A percentile compares a stretch with the other conserved stretches of the same genome.
phyloP scores from a whole-genome alignment of 2,888 invertebrate species.

The Eupithecia vulgata region DNA sequence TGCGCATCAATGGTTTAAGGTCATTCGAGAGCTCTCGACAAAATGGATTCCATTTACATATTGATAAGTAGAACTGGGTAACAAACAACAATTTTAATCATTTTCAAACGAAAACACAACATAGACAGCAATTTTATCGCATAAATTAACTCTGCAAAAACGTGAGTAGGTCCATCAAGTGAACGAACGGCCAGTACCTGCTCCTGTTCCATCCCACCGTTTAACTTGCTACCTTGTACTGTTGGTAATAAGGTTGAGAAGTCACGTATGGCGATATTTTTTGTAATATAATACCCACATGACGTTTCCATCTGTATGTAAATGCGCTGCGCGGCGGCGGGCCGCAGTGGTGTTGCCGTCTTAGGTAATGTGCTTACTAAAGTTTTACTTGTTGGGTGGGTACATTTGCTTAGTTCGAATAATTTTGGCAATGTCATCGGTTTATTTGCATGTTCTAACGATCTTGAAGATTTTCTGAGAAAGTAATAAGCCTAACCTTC shows the following conservation, averaged over 20 bases:
- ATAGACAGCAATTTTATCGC: constrained; percentile 12
- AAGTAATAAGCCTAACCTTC: not conserved
- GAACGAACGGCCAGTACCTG: constrained; percentile 21
- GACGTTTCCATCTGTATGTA: constrained; percentile 79
- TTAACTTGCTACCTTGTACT: constrained; percentile 21
- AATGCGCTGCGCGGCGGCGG: constrained; percentile 56
- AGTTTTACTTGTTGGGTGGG: constrained; percentile 8
- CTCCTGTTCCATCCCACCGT: not conserved
- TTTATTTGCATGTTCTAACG: not conserved
- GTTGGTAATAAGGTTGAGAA: constrained; percentile 29
- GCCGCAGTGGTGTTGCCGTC: constrained; percentile 28
- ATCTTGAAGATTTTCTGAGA: not conserved
- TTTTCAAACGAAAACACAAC: constrained; percentile 10
- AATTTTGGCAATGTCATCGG: not conserved
- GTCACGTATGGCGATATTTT: constrained; percentile 49
- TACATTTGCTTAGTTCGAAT: not conserved
- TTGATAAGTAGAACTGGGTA: constrained; percentile 10
- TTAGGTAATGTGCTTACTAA: constrained; percentile 27
- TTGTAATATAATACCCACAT: constrained; percentile 67
- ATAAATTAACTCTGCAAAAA: constrained; percentile 16
- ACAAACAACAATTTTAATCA: constrained; percentile 11
- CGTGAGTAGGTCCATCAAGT: constrained; percentile 16
- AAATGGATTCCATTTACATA: constrained; percentile 6
- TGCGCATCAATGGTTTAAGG: not conserved
- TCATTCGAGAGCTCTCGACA: not conserved